phyloP scores from a whole-genome alignment of 2,888 invertebrate species.

The Callimorpha dominula region DNA sequence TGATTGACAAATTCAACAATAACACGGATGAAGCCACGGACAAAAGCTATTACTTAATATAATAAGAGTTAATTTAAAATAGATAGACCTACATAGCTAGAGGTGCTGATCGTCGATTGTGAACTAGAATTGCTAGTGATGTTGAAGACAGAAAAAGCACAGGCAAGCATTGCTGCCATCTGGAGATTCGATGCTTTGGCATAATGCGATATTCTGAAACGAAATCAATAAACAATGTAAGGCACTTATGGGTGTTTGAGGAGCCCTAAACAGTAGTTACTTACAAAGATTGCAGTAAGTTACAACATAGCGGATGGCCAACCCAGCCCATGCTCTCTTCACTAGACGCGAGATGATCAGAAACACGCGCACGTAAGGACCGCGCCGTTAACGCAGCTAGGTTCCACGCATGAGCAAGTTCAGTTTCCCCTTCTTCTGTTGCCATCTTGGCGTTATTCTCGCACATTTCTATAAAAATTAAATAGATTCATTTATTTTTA shows the following conservation, averaged over 20 bases:
- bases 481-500: not conserved
- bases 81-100: slow-evolving; percentile 75
- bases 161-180: slow-evolving; percentile 97
- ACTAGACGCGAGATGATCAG: slow-evolving; percentile 77
- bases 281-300: slow-evolving; percentile 94
- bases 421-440: slow-evolving; percentile 91
- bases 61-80: not conserved
- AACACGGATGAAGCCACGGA: too few species aligned
- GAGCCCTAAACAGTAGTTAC: slow-evolving; percentile 54
- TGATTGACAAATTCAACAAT: too few species aligned
- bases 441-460: slow-evolving; percentile 93
- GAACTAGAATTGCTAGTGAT: slow-evolving; percentile 83
- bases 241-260: not conserved
- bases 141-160: slow-evolving; percentile 92
- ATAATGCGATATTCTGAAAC: slow-evolving; percentile 91
- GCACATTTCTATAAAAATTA: slow-evolving; percentile 88
- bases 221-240: not conserved
- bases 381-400: slow-evolving; percentile 91
- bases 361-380: slow-evolving; percentile 71
- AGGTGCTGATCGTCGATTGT: slow-evolving; percentile 85
- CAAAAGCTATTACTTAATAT: too few species aligned
- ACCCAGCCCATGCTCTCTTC: slow-evolving; percentile 92
- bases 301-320: slow-evolving; percentile 94
- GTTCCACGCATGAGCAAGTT: slow-evolving; percentile 95
- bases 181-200: slow-evolving; percentile 94